Evolutionary conservation across 2,797 vertebrate species (phyloP), one percentile per base, ranked within the genome.

Genomic region (Parotocinclus haroldoi): DNA sequence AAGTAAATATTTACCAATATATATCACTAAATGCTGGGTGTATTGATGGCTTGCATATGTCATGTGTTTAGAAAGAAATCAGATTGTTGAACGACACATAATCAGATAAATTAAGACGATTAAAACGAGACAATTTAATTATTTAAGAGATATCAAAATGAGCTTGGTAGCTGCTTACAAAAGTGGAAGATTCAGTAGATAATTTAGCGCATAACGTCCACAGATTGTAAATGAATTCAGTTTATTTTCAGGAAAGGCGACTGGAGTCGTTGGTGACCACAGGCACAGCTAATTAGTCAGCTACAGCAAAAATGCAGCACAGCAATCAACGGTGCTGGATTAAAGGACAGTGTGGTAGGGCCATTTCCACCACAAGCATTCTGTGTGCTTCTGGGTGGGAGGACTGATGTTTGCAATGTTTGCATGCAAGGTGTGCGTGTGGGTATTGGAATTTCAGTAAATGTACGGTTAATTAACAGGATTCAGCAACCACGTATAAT

Each of bases 211-310:
- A 27, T 27, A 27, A 27, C 27, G 5, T 27, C 2, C 27, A 27
- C 27, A 27, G 27, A 27, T 27, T 27, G 27, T 42, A 4, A 42
- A 42, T 8, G 40, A 4, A 42, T 42, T 9, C 8, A 81, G 74
- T 83, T 86, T 80, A 74, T 83, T 70, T 76, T 80, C 61, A 76
- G 72, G 46, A 44, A 58, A 54, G 64, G 67, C 70, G 46, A 53
- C 48, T 77, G 74, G 76, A 85, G 79, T 78, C 69, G 56, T 40
- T 76, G 78, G 18, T 66, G 75, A 85, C 84, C 83, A 71, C 82
- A 81, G 75, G 78, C 76, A 59, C 36, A 76, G 80, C 79, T 78
- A 75, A 84, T 85, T 80, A 83, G 82, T 75, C 66, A 75, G 56
- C 81, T 79, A 64, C 84, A 81, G 82, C 79, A 76, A 80, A 85